Evolutionary conservation across 2,888 invertebrate genomes (phyloP).

Genomic region (Spatulosminthurus flaviceps): DNA sequence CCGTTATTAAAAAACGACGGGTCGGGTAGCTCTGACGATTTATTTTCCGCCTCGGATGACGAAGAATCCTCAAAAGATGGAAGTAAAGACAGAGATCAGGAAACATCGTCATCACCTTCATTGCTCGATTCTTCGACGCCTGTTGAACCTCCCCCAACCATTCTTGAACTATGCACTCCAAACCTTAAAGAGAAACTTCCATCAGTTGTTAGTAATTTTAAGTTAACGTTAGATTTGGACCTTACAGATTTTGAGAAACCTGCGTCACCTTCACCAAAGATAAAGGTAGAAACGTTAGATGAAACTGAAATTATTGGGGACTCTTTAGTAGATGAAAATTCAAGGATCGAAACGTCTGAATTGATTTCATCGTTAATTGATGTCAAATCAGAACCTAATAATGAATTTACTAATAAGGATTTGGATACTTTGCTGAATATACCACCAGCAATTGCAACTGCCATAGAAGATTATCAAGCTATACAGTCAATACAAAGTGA

Average conservation of each 20-base stretch:
- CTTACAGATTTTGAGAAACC: neutral
- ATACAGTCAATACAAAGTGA: neutral
- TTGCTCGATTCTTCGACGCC: neutral
- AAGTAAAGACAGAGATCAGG: neutral
- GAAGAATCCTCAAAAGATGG: neutral
- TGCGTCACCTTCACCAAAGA: neutral
- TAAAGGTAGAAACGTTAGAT: neutral
- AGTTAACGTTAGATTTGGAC: neutral
- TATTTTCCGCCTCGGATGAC: slow-evolving; percentile 26
- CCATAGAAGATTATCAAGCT: neutral
- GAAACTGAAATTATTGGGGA: neutral
- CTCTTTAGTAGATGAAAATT: too few relatives aligned
- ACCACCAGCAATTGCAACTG: neutral
- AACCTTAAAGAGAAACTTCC: neutral
- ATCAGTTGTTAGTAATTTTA: neutral
- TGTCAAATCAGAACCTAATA: too few relatives aligned
- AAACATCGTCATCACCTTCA: slow-evolving; percentile 19
- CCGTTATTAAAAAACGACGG: neutral
- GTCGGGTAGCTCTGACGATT: slow-evolving; percentile 32
- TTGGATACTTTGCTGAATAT: slow-evolving; percentile 34
- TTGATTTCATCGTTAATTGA: too few relatives aligned
- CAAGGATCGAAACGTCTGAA: too few relatives aligned
- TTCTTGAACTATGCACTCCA: neutral
- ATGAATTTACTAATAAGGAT: slow-evolving; percentile 22
- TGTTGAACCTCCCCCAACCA: neutral